Evolutionary conservation across 2,113 vertebrate genomes (phyloP), one percentile per base, ranked within the genome.

Genomic region (Henicopernis longicauda): DNA sequence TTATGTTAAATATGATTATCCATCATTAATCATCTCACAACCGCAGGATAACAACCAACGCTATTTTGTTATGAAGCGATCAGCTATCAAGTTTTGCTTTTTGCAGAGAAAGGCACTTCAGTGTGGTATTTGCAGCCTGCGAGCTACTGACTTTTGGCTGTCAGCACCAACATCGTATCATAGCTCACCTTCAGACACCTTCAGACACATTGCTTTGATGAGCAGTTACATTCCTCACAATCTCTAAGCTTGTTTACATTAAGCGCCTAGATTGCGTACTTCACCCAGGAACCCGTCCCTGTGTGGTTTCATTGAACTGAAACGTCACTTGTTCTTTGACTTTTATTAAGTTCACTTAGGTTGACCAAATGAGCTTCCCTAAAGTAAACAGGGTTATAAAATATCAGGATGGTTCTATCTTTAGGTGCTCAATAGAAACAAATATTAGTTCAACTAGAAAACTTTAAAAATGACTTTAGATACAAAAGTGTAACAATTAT

Each of bases 291-390:
- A 80, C 70, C 79, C 50, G 8, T 29, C 71, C 87, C 71, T 92
- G 50, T 36, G 69, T 82, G 92, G 96, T 87, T 93, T 85, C 86
- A 97, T 91, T 86, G 90, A 96, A 97, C 63, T 85, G 94, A 85
- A 97, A 93, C 79, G 1, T 58, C 82, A 62, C 93, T 97, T 86
- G 62, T 91, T 98, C 89, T 96, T 98, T 76, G 61, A 96, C 73
- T 97, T 98, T 98, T 98, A 98, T 98, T 98, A 97, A 97, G 92
- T 97, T 96, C 88, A 95, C 94, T 97, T 94, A 91, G 95, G 95
- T 97, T 97, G 93, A 97, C 93, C 95, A 97, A 96, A 93, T 71
- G 93, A 97, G 93, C 93, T 95, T 97, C 92, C 96, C 95, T 97
- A 96, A 97, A 97, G 96, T 89, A 98, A 96, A 97, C 32, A 97